Conservation (phyloP, 2,797 vertebrate species). For the Knipowitschia caucasica region DNA sequence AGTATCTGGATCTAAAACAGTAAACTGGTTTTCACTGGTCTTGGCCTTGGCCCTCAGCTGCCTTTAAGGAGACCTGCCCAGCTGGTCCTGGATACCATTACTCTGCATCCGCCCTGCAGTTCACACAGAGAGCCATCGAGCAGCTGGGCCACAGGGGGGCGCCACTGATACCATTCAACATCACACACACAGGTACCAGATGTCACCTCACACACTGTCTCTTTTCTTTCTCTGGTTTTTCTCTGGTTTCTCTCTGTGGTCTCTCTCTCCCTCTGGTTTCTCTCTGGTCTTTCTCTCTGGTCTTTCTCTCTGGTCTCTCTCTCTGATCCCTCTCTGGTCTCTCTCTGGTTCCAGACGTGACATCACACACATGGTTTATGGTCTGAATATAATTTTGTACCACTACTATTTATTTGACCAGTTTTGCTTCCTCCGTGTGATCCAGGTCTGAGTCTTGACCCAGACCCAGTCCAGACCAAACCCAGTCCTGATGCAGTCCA, state of each 20-base stretch:
- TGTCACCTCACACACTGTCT: no score
- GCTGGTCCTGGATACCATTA: constrained; percentile 95
- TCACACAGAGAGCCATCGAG: constrained; percentile 63
- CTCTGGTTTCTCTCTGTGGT: no score
- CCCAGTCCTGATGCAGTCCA: constrained; percentile 9
- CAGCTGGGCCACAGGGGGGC: constrained; percentile 38
- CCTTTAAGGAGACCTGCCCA: constrained; percentile 94
- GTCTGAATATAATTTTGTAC: no score
- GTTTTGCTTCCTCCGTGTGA: not conserved
- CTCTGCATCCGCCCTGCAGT: constrained; percentile 81
- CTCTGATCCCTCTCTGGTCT: no score
- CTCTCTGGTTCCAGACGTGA: no score
- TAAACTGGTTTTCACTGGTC: not conserved
- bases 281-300: no score
- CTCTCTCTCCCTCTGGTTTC: no score
- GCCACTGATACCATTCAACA: constrained; percentile 22
- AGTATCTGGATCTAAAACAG: no score
- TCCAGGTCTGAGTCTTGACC: constrained; percentile 32
- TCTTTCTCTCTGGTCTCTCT: no score
- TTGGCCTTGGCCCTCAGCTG: constrained; percentile 71
- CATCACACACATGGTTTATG: no score
- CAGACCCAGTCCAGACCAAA: constrained; percentile 12
- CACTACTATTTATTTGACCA: no score
- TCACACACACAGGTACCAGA: not conserved
- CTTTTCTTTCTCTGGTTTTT: no score